Percentiles rank a stretch among this genome's conserved stretches.
These are phyloP conservation scores for Drosophila asahinai DNA, from an alignment of 1,140 invertebrate species.

Conservation along the genomic window DNA sequence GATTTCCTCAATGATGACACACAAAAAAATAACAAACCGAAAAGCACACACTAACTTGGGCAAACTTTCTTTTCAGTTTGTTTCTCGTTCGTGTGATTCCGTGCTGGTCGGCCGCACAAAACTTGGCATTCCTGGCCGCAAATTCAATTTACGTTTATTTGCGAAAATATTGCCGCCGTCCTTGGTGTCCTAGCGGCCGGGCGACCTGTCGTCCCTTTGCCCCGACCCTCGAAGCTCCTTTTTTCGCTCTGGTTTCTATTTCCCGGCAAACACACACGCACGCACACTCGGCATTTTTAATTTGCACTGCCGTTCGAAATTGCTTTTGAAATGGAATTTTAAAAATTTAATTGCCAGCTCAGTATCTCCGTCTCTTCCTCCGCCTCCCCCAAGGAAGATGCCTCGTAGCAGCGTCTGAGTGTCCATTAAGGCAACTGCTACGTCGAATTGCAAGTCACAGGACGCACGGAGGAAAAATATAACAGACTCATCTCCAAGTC, in stretches of 20 bases:
- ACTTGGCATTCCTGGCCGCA: constrained; percentile 34
- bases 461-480: constrained; percentile 12
- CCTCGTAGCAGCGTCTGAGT: constrained; percentile 45
- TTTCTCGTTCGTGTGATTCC: constrained; percentile 35
- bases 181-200: constrained; percentile 13
- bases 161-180: constrained; percentile 47
- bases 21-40: constrained; percentile 29
- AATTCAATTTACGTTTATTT: constrained; percentile 75
- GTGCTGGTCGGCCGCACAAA: constrained; percentile 32
- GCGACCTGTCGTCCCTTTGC: not conserved
- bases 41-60: constrained; percentile 14
- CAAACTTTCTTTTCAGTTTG: constrained; percentile 49
- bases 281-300: constrained; percentile 55
- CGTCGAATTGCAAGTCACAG: constrained; percentile 66
- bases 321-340: constrained; percentile 74
- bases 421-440: constrained; percentile 57
- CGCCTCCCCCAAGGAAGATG: constrained; percentile 17
- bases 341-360: constrained; percentile 75
- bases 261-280: not conserved
- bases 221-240: not conserved
- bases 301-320: constrained; percentile 58
- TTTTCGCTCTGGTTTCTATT: constrained; percentile 39
- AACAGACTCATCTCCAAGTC: not conserved
- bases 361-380: not conserved
- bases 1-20: constrained; percentile 46